Evolutionary conservation across 2,113 vertebrate species (phyloP).

Genomic region (Pogonocichla stellata): DNA sequence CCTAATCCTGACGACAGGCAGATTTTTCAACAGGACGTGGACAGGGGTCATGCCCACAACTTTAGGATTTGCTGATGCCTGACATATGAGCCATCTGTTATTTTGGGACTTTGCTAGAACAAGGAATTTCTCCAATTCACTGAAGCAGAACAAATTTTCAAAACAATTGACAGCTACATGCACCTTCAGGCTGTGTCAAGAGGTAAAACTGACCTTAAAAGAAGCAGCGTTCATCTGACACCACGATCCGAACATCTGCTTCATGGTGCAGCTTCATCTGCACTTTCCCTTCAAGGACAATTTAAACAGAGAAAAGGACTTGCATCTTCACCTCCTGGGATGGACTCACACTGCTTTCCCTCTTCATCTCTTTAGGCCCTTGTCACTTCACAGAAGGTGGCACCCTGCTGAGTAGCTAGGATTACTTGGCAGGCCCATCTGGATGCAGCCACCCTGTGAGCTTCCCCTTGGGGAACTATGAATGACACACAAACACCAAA

Average conservation of each 20-base stretch:
- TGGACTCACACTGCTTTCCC: neutral
- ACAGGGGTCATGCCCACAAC: neutral
- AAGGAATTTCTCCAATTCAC: conserved; percentile 1
- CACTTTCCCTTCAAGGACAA: conserved; percentile 46
- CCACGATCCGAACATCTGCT: neutral
- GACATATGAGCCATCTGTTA: conserved; percentile 1
- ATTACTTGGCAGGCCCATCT: conserved; percentile 58
- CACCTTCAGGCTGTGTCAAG: neutral
- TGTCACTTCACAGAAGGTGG: conserved; percentile 52
- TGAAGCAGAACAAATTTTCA: neutral
- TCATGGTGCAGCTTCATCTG: neutral
- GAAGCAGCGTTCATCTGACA: neutral
- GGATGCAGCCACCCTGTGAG: conserved; percentile 18
- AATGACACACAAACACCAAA: conserved; percentile 38
- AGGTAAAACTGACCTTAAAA: conserved; percentile 1
- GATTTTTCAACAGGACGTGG: neutral
- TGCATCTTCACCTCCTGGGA: conserved; percentile 27
- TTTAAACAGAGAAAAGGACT: conserved; percentile 17
- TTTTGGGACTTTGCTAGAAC: neutral
- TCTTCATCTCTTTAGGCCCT: conserved; percentile 43
- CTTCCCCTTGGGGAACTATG: conserved; percentile 7
- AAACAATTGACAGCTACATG: neutral
- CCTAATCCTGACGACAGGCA: neutral
- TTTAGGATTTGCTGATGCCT: conserved; percentile 1
- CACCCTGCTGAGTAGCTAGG: neutral